Conservation (phyloP, 2,797 vertebrate species). For the Galagoides demidoff region DNA sequence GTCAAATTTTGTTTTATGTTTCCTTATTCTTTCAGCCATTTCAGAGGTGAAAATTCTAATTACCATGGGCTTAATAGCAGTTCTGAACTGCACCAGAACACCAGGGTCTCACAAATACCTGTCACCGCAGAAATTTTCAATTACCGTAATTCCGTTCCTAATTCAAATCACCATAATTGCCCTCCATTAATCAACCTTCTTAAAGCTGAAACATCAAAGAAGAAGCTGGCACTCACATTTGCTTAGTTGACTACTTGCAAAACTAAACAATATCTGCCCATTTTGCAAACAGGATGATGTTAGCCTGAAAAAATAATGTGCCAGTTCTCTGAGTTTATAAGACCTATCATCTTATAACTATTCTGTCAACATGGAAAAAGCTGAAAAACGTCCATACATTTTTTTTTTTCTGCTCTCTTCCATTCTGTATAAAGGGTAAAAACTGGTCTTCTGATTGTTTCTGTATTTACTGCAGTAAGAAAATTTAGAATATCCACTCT, state of each 20-base stretch:
- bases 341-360: slow-evolving; percentile 14
- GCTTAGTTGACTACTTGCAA: slow-evolving; percentile 78
- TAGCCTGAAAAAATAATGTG: slow-evolving; percentile 17
- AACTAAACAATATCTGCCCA: slow-evolving; percentile 75
- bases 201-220: slow-evolving; percentile 85
- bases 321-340: slow-evolving; percentile 52
- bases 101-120: slow-evolving; percentile 83
- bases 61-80: slow-evolving; percentile 82
- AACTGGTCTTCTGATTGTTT: background rate
- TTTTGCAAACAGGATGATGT: slow-evolving; percentile 63
- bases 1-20: slow-evolving; percentile 82
- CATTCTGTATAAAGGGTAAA: background rate
- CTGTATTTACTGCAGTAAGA: background rate
- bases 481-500: slow-evolving; percentile 13
- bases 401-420: background rate
- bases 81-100: slow-evolving; percentile 81
- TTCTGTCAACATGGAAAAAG: slow-evolving; percentile 41
- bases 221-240: slow-evolving; percentile 75
- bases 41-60: slow-evolving; percentile 82
- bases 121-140: slow-evolving; percentile 84
- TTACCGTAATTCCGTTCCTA: slow-evolving; percentile 85
- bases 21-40: slow-evolving; percentile 74
- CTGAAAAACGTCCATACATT: background rate
- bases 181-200: slow-evolving; percentile 84
- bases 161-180: slow-evolving; percentile 86